These are phyloP conservation scores for Campodea augens DNA, from an alignment of 1,140 invertebrate genomes.

Conservation along the genomic window DNA sequence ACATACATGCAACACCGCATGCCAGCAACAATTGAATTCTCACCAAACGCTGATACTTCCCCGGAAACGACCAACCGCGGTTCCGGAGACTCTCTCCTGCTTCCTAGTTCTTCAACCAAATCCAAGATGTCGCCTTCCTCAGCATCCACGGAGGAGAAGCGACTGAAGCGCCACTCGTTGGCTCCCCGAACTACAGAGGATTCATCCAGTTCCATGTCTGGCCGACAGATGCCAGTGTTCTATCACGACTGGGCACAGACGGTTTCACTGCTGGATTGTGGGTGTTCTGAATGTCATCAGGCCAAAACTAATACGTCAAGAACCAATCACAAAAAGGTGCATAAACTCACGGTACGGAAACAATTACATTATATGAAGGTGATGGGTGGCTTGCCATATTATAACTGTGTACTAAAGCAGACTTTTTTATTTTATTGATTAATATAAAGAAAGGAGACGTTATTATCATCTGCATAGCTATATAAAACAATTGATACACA, in stretches of 20 bases:
- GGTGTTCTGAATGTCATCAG: neutral
- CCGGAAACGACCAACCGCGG: neutral
- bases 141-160: neutral
- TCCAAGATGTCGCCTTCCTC: neutral
- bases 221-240: neutral
- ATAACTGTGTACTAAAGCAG: too few species aligned
- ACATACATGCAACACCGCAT: neutral
- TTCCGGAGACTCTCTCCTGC: neutral
- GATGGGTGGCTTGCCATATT: too few species aligned
- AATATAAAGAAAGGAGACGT: too few species aligned
- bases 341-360: too few species aligned
- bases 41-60: neutral
- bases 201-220: neutral
- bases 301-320: too few species aligned
- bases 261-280: neutral
- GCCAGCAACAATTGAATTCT: neutral
- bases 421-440: too few species aligned
- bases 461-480: too few species aligned
- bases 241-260: neutral
- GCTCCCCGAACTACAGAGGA: neutral
- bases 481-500: too few species aligned
- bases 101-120: neutral
- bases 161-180: neutral
- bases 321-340: too few species aligned
- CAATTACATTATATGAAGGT: too few species aligned